Percentiles rank a stretch among this genome's conserved stretches.
Evolutionary conservation across 1,140 invertebrate genomes (phyloP).

Genomic region (Oedothorax gibbosus): DNA sequence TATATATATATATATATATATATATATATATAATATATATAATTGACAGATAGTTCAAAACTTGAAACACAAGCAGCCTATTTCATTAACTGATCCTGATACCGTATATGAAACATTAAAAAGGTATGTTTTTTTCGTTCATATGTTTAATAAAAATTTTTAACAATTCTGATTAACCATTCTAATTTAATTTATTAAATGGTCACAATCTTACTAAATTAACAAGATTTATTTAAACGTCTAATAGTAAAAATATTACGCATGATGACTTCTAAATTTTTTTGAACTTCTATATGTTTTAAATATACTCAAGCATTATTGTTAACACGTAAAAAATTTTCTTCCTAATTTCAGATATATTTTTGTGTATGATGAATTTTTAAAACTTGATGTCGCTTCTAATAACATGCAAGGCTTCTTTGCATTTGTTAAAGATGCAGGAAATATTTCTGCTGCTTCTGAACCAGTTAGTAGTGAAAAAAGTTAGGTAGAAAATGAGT

Average conservation of each 20-base stretch:
- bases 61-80: too few relatives aligned
- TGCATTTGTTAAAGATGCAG: constrained; percentile 15
- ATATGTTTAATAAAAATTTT: too few relatives aligned
- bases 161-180: neutral
- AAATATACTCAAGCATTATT: neutral
- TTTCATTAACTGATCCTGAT: too few relatives aligned
- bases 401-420: constrained; percentile 16
- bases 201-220: neutral
- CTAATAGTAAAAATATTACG: neutral
- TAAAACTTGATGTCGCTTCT: constrained; percentile 12
- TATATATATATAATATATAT: too few relatives aligned
- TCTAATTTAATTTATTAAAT: neutral
- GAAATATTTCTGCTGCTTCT: too few relatives aligned
- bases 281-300: neutral
- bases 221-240: neutral
- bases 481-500: too few relatives aligned
- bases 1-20: too few relatives aligned
- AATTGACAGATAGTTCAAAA: too few relatives aligned
- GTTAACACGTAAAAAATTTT: neutral
- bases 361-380: constrained; percentile 34
- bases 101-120: too few relatives aligned
- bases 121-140: too few relatives aligned
- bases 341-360: constrained; percentile 19
- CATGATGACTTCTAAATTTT: neutral
- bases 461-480: too few relatives aligned